Evolutionary conservation across 2,888 invertebrate species (phyloP).

Genomic region (Anthoptus insignis): DNA sequence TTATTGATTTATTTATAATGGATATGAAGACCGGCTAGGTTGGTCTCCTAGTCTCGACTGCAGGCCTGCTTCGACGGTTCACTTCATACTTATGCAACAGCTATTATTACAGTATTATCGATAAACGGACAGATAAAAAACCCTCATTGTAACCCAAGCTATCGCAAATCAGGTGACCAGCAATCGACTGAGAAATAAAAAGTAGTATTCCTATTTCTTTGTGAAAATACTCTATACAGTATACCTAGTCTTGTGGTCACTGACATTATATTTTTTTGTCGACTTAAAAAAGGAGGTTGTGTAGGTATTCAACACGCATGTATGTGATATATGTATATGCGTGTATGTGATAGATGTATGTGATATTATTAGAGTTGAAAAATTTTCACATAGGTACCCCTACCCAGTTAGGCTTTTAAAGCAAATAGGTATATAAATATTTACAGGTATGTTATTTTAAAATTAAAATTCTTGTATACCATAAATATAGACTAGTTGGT

Average conservation of each 20-base stretch:
- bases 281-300: no score
- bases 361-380: no score
- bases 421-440: no score
- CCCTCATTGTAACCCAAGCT: slow-evolving; percentile 50
- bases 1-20: not conserved
- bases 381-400: no score
- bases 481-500: no score
- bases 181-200: slow-evolving; percentile 25
- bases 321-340: no score
- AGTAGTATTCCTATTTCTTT: slow-evolving; percentile 7
- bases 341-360: no score
- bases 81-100: slow-evolving; percentile 70
- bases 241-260: not conserved
- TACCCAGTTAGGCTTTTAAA: no score
- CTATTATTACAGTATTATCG: slow-evolving; percentile 69
- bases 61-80: slow-evolving; percentile 58
- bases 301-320: no score
- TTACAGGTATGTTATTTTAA: no score
- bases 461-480: no score
- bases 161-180: slow-evolving; percentile 22
- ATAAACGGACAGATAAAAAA: slow-evolving; percentile 59
- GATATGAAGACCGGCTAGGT: slow-evolving; percentile 60
- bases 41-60: slow-evolving; percentile 64
- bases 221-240: not conserved
- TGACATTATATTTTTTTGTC: no score